Conservation (phyloP, 2,113 vertebrate species). For the Ondatra zibethicus region DNA sequence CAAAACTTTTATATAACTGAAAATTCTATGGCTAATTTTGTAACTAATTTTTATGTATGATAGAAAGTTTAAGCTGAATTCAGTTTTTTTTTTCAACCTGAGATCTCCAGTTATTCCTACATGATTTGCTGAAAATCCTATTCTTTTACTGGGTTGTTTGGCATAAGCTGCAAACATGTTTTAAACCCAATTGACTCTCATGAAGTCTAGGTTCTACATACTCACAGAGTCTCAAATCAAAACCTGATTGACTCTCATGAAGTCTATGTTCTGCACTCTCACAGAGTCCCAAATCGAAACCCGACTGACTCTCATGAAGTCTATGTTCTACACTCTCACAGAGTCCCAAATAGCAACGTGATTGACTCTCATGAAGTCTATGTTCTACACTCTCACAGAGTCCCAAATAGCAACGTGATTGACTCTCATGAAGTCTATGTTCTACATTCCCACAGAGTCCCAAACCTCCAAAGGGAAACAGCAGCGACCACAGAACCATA, state of each 20-base stretch:
- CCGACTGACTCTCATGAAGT: neutral
- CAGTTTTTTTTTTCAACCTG: neutral
- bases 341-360: neutral
- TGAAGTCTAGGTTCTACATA: neutral
- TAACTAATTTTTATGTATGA: neutral
- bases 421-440: neutral
- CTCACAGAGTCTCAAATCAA: no score
- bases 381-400: neutral
- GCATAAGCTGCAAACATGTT: neutral
- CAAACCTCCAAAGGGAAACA: neutral
- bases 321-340: neutral
- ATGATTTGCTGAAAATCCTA: neutral
- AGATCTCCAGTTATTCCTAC: neutral
- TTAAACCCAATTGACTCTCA: neutral
- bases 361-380: neutral
- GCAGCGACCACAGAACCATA: neutral
- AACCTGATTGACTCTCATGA: neutral
- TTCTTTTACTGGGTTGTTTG: neutral
- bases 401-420: neutral
- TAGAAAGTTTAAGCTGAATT: neutral
- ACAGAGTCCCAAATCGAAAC: neutral
- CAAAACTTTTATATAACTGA: conserved; percentile 2
- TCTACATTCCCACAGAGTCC: neutral
- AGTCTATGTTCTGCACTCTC: neutral
- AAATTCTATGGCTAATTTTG: neutral